phyloP scores from a whole-genome alignment of 2,797 vertebrate genomes.

The Protosalanx chinensis region DNA sequence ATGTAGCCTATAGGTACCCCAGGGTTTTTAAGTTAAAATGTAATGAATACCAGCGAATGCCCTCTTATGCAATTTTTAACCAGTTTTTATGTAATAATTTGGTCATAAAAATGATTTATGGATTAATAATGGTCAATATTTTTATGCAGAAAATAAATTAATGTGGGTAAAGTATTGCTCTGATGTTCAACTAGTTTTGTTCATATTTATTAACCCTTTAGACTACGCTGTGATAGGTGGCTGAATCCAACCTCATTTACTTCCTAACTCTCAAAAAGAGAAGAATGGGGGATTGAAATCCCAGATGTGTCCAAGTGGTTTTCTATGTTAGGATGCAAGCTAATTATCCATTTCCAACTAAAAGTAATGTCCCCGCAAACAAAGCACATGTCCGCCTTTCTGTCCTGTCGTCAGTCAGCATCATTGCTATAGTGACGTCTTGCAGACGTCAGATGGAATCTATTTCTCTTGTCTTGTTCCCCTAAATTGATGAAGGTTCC shows the following conservation, averaged over 20 bases:
- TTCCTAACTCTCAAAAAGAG: background rate
- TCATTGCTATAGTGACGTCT: slow-evolving; percentile 30
- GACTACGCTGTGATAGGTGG: background rate
- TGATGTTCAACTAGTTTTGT: background rate
- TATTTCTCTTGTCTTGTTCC: slow-evolving; percentile 2
- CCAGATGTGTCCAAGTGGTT: background rate
- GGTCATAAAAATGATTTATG: too few species aligned
- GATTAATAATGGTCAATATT: too few species aligned
- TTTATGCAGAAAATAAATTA: background rate
- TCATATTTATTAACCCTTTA: background rate
- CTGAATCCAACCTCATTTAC: background rate
- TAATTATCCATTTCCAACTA: background rate
- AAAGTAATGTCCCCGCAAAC: slow-evolving; percentile 1
- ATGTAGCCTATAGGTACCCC: too few species aligned
- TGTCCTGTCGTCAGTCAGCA: background rate
- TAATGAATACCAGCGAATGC: too few species aligned
- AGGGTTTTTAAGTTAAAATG: too few species aligned
- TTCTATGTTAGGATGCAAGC: background rate
- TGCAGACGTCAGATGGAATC: slow-evolving; percentile 32
- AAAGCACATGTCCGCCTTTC: background rate
- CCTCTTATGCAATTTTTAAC: too few species aligned
- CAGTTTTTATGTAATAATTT: too few species aligned
- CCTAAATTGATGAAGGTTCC: slow-evolving; percentile 10
- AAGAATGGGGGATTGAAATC: background rate
- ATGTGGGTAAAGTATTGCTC: background rate